These are phyloP conservation scores for Pseudorhiza aurosa DNA, from an alignment of 30 jellyfish, hydroid and myxozoan genomes.

Conservation along the genomic window DNA sequence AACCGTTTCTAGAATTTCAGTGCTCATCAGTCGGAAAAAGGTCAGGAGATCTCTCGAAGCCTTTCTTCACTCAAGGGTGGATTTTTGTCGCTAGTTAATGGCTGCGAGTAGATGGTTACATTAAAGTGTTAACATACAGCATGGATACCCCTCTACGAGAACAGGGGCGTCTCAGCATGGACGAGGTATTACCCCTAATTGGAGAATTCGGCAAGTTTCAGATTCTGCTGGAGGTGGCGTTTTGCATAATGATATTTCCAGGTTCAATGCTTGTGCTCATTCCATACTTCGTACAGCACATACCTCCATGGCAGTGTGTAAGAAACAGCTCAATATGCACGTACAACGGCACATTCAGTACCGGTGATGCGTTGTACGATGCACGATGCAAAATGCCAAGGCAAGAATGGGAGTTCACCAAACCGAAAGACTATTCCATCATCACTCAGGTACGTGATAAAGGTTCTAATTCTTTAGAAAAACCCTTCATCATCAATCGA, in stretches of 20 bases:
- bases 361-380: slow-evolving; percentile 8
- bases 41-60: no score
- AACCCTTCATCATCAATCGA: no score
- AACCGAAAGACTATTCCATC: slow-evolving; percentile 74
- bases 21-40: no score
- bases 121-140: neutral
- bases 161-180: slow-evolving; percentile 27
- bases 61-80: no score
- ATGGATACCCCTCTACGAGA: neutral
- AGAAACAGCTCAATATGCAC: slow-evolving; percentile 86
- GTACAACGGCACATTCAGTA: slow-evolving; percentile 44
- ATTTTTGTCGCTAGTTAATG: no score
- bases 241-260: slow-evolving; percentile 80
- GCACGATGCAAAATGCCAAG: slow-evolving; percentile 69
- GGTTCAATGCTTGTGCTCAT: slow-evolving; percentile 71
- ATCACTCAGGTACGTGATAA: slow-evolving; percentile 69
- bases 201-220: slow-evolving; percentile 97
- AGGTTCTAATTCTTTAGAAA: no score
- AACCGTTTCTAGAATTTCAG: no score
- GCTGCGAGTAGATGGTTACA: neutral
- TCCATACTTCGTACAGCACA: slow-evolving; percentile 81
- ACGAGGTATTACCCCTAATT: slow-evolving; percentile 73
- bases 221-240: slow-evolving; percentile 64
- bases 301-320: slow-evolving; percentile 95
- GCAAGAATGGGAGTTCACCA: slow-evolving; percentile 63